Conservation (phyloP, 2,113 vertebrate species). For the Odontesthes bonariensis region DNA sequence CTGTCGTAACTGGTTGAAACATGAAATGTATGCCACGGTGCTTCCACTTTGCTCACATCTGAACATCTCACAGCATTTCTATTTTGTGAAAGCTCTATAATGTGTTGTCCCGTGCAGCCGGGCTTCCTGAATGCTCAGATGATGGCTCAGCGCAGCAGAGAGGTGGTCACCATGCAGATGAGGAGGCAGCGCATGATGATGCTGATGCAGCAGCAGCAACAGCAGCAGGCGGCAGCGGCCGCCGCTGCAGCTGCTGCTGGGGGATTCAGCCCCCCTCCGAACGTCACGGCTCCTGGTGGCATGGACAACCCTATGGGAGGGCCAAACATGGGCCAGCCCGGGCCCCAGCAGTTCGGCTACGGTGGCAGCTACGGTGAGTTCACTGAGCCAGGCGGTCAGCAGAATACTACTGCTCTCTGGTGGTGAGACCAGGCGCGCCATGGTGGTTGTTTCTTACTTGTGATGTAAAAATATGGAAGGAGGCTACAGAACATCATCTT, state of each 20-base stretch:
- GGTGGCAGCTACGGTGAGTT: slow-evolving; percentile 91
- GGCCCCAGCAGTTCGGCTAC: slow-evolving; percentile 93
- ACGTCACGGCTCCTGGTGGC: slow-evolving; percentile 92
- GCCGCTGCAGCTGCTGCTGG: slow-evolving; percentile 78
- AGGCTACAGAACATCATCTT: too few relatives aligned
- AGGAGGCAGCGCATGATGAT: slow-evolving; percentile 94
- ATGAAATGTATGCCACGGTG: too few relatives aligned
- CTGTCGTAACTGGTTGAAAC: background rate
- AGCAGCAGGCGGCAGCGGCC: slow-evolving; percentile 77
- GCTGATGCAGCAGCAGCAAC: slow-evolving; percentile 94
- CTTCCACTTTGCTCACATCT: too few relatives aligned
- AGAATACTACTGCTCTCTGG: slow-evolving; percentile 61
- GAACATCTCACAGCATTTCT: too few relatives aligned
- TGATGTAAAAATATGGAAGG: too few relatives aligned
- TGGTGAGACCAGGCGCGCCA: slow-evolving; percentile 42
- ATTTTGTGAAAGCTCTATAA: background rate
- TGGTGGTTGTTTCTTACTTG: background rate
- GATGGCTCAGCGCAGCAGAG: slow-evolving; percentile 94
- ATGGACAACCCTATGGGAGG: slow-evolving; percentile 91
- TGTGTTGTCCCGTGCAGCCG: slow-evolving; percentile 76
- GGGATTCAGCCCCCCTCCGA: slow-evolving; percentile 95
- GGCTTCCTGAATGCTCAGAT: slow-evolving; percentile 97
- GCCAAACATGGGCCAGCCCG: slow-evolving; percentile 88
- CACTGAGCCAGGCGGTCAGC: background rate
- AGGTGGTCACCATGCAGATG: slow-evolving; percentile 93